These are phyloP conservation scores for Malacoraja senta DNA, from an alignment of 2,797 vertebrate genomes.

Conservation along the genomic window DNA sequence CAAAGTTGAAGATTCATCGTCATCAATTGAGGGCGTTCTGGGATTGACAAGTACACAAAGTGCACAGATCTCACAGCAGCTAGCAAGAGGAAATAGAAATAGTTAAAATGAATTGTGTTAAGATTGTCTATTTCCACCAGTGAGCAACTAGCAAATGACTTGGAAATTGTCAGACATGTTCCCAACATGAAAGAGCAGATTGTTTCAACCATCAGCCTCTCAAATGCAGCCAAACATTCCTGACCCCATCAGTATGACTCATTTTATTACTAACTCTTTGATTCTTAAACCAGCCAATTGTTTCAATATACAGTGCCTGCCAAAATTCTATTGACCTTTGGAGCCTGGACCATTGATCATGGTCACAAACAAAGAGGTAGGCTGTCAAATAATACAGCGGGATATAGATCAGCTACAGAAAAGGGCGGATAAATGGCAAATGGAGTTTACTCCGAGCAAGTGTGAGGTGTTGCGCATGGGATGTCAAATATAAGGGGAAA, in stretches of 20 bases:
- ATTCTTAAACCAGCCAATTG: neutral
- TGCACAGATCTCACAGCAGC: neutral
- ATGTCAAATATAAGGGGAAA: too few relatives aligned
- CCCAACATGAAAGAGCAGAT: neutral
- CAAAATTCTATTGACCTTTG: neutral
- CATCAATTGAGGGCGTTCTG: neutral
- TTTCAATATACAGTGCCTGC: neutral
- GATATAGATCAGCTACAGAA: too few relatives aligned
- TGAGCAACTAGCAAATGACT: neutral
- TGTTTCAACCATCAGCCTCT: neutral
- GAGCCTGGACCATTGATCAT: neutral
- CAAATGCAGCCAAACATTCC: neutral
- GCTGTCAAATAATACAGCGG: too few relatives aligned
- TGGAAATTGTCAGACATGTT: neutral
- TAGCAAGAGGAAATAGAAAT: neutral
- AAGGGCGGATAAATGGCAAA: too few relatives aligned
- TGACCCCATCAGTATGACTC: neutral
- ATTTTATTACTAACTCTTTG: neutral
- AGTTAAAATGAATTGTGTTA: neutral
- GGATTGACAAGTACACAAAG: too few relatives aligned
- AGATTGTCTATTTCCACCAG: neutral
- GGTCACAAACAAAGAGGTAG: too few relatives aligned
- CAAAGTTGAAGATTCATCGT: neutral
- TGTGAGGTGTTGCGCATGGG: too few relatives aligned
- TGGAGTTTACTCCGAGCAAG: too few relatives aligned